Conservation (phyloP, 1,140 invertebrate genomes). For the Sminthurides bifidus region DNA sequence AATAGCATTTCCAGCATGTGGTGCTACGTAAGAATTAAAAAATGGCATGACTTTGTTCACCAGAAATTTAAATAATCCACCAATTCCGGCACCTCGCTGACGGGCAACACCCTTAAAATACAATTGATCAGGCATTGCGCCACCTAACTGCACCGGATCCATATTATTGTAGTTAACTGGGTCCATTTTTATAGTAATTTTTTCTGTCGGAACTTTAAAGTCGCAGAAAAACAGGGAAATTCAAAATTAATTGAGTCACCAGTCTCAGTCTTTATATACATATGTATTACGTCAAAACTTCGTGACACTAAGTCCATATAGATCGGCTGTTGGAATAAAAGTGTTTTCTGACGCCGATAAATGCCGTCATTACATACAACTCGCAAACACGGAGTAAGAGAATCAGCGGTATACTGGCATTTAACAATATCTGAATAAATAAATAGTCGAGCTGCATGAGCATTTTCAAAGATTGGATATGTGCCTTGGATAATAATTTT, state of each 20-base stretch:
- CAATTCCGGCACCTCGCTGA: slow-evolving; percentile 2
- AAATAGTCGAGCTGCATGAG: slow-evolving; percentile 17
- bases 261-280: slow-evolving; percentile 13
- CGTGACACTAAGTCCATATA: not conserved
- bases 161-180: not conserved
- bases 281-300: slow-evolving; percentile 1
- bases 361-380: not conserved
- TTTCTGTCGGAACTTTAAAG: slow-evolving; percentile 8
- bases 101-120: no score
- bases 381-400: slow-evolving; percentile 32
- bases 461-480: not conserved
- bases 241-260: slow-evolving; percentile 6
- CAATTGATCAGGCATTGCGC: no score
- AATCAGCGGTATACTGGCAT: slow-evolving; percentile 34
- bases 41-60: not conserved
- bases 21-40: no score
- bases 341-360: not conserved
- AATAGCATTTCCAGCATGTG: no score
- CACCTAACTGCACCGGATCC: no score
- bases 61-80: slow-evolving; percentile 4
- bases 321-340: not conserved
- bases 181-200: not conserved
- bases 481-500: not conserved
- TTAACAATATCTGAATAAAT: slow-evolving; percentile 35
- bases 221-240: slow-evolving; percentile 8